Base-by-base conservation (phyloP, 1,140 invertebrate species). In the Daktulosphaira vitifoliae region DNA sequence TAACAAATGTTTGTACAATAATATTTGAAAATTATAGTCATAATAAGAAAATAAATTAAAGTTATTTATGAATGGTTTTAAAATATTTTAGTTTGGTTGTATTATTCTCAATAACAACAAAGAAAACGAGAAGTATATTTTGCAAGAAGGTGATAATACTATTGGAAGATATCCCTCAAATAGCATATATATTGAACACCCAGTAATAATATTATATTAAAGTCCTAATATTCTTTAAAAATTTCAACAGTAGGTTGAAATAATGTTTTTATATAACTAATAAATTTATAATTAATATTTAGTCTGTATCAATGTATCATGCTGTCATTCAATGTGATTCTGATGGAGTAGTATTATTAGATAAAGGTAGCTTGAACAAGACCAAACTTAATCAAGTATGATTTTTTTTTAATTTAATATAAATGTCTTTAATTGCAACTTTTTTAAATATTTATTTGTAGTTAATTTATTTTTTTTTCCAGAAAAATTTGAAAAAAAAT, bases 291-390 rank as follows among this genome's bases (percentile, higher is more conserved):
- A 42, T 44, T 48, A 18, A 26, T 26, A 11, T 62, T 33, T 62
- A 62, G 56, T 62, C 56, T 9, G 56, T 62, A n/a, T 62, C 56
- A n/a, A 62, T 46, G 25, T 23, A 62, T 16, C 56, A 62, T 22
- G 56, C 56, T 13, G 56, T 62, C 46, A 48, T 62, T 29, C 56
- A 62, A 62, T 62, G 56, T 22, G 56, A 62, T 48, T 62, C 42
- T 62, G 56, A 62, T 33, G 42, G 56, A 8, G 18, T 62, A 20
- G 56, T 62, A 4, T 25, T 62, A 22, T 33, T 62, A 20, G 56
- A 62, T 33, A 62, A 62, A 62, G 56, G 56, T 46, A 62, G 56
- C 44, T 62, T 62, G 15, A 62, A 62, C 29, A 62, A 62, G 29
- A 62, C 56, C 2, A 62, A 33, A 62, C 56, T 62, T 33, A 62